Percentiles rank a stretch among this genome's conserved stretches.
Evolutionary conservation across 53 echinoderm and acorn worm species (phyloP).

Genomic region (Actinopyga echinites): DNA sequence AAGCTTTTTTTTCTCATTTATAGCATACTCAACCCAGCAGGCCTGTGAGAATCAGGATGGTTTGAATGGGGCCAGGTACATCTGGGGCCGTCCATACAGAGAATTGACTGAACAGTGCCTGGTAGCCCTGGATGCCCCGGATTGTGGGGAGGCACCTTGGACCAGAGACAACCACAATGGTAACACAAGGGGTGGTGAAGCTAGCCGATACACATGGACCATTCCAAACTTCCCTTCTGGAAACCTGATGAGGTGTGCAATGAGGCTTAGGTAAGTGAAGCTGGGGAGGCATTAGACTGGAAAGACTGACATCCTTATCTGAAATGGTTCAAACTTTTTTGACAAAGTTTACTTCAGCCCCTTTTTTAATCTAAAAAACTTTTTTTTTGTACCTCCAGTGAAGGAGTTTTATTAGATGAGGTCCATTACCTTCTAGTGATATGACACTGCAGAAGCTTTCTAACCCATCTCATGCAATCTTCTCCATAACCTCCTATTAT

Average conservation of each 20-base stretch:
- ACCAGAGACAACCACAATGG: slow-evolving; percentile 93
- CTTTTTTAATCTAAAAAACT: background rate
- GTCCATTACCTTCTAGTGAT: no score
- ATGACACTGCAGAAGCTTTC: no score
- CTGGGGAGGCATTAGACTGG: background rate
- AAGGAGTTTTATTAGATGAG: no score
- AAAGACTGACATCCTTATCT: no score
- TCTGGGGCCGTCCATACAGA: slow-evolving; percentile 86
- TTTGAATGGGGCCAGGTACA: slow-evolving; percentile 60
- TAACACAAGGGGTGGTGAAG: slow-evolving; percentile 77
- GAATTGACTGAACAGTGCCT: slow-evolving; percentile 69
- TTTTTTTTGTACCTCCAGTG: background rate
- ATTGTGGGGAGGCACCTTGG: slow-evolving; percentile 90
- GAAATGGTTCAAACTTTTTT: background rate
- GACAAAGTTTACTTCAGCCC: background rate
- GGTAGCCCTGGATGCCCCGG: slow-evolving; percentile 83
- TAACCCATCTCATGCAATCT: no score
- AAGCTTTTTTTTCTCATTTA: no score
- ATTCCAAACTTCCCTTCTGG: slow-evolving; percentile 83
- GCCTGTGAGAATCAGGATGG: slow-evolving; percentile 38
- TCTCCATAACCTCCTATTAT: no score
- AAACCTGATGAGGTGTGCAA: slow-evolving; percentile 66
- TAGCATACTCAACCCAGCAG: background rate
- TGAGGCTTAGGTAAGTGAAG: slow-evolving; percentile 68
- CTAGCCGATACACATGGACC: slow-evolving; percentile 76